Evolutionary conservation across 2,113 vertebrate species (phyloP).

Genomic region (Edolisoma coerulescens): DNA sequence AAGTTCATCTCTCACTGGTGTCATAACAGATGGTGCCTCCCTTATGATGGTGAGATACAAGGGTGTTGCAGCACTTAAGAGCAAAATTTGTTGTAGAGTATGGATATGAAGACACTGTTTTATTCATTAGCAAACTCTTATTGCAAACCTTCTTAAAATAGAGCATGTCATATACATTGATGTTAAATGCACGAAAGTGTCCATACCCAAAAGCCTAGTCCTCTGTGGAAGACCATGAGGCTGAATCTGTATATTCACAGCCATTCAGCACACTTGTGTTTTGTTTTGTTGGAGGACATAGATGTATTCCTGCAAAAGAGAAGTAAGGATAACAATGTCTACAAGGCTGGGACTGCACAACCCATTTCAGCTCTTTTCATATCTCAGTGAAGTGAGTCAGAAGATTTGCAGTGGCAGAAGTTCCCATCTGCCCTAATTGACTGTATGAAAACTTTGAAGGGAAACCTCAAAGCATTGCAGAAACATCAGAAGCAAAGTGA

Average conservation of each 20-base stretch:
- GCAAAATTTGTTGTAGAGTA: not conserved
- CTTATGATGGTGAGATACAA: not conserved
- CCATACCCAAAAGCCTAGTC: not conserved
- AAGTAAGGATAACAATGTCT: not conserved
- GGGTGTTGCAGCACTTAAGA: not conserved
- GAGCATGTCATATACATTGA: not conserved
- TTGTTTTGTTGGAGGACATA: not conserved
- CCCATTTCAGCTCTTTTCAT: not conserved
- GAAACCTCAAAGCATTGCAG: not conserved
- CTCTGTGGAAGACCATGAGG: not conserved
- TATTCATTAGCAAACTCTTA: not conserved
- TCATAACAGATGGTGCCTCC: conserved; percentile 7
- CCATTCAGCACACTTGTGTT: not conserved
- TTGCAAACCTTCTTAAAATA: not conserved
- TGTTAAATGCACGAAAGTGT: not conserved
- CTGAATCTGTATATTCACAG: not conserved
- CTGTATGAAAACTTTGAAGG: not conserved
- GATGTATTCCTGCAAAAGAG: not conserved
- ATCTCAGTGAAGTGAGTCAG: not conserved
- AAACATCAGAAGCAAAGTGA: not conserved
- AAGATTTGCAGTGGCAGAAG: not conserved
- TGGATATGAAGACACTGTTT: conserved; percentile 8
- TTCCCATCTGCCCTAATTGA: not conserved
- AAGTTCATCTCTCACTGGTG: not conserved
- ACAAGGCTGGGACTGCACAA: not conserved